Base-by-base conservation (phyloP, 35 echinoderm and acorn worm genomes). In the Ophiothrix spiculata region DNA sequence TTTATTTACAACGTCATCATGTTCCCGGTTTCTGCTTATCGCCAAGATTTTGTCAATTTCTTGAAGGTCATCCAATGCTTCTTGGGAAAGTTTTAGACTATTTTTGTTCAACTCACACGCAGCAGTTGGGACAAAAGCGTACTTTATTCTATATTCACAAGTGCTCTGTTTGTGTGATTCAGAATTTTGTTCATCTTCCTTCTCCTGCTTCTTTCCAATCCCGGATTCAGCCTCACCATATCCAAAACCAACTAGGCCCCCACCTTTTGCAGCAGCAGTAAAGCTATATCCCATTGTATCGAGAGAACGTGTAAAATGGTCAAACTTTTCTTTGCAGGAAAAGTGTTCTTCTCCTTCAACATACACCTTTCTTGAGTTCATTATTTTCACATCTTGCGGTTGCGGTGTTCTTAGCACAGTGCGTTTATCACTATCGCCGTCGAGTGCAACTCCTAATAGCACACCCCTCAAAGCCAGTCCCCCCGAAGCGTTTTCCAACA, bases 81-180 rank as follows among this genome's bases (percentile, higher is more conserved):
- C 0, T 42, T 81, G 79, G 37, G 79, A 81, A 23, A 81, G n/a
- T 10, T 81, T 0, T 54, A 81, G 25, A 4, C 12, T 81, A 39
- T 81, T 2, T 11, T 25, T 35, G 31, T 81, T 42, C 79, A 38
- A 81, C 8, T 81, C 79, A 81, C 79, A 81, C 23, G 4, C 10
- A 38, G 79, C 79, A 38, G 79, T 42, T 42, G 79, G 79, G 25
- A 81, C 79, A 10, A 81, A n/a, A 25, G 79, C 38, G 79, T 81
- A 81, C 23, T 14, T 81, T 41, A 81, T 32, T 15, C 38, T 38
- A 28, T 35, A 81, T 42, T 81, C 38, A 81, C 38, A 81, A 2
- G 37, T 19, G 37, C 1, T 33, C 79, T 81, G 79, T 25, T 40
- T 81, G 79, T 38, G 79, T 31, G 79, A 81, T 1, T 40, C 39